Base-by-base conservation (phyloP, 2,797 vertebrate genomes). In the Nannoperca obscura region DNA sequence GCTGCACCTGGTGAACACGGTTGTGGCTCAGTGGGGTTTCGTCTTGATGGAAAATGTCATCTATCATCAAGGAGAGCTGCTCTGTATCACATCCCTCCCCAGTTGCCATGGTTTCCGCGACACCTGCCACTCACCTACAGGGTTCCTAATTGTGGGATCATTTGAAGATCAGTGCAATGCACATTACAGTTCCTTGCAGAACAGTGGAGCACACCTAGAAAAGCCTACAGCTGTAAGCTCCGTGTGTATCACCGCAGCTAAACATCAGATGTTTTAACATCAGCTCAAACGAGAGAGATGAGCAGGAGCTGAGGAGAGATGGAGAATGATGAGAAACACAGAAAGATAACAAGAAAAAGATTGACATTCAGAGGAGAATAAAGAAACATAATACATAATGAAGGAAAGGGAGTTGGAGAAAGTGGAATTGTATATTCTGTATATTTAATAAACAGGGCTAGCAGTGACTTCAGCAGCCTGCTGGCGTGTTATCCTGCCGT, bases 121-220 rank as follows among this genome's bases (percentile, higher is more conserved):
- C 78, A 82, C 80, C 78, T 91, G 88, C 82, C 85, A 79, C 83
- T 89, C 87, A 94, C 85, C 91, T 89, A 85, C 89, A 68, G 84
- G 57, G 65, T 49, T 85, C 82, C 83, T 75, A 85, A 92, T 91
- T 84, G 88, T 32, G 69, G 66, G 71, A 70, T 74, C 44, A 50
- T 59, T 69, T 46, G 49, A 78, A 57, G 44, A 79, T 76, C 58
- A 76, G 59, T 22, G 60, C 44, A 44, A 7, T 36, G 52, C 68
- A 66, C 20, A 17, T 40, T 3, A 50, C 27, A 47, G 47, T 17
- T 44, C 10, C 12, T 40, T 32, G 17, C 49, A 14, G 24, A 32
- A 15, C 38, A 30, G 5, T 53, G 40, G 1, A 22, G 47, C 67
- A 40, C 58, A 46, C 53, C n/a, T 44, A 40, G 12, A 54, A 46